These are phyloP conservation scores for Todus mexicanus DNA, from an alignment of 2,797 vertebrate genomes.

Conservation along the genomic window DNA sequence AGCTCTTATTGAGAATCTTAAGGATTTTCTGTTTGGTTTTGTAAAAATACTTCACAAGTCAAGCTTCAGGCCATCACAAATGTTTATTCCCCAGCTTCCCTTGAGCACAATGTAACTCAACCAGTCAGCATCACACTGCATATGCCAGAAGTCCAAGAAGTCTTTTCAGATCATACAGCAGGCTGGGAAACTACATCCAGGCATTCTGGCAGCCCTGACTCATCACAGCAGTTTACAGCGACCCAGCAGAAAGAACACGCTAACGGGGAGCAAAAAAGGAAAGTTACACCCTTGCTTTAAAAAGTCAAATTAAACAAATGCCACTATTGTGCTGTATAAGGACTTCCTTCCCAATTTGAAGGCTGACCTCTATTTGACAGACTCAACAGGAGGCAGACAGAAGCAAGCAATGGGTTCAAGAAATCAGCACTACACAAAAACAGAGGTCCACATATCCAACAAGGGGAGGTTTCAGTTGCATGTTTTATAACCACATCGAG, in stretches of 20 bases:
- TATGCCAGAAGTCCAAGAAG: background rate
- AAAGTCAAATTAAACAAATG: background rate
- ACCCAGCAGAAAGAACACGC: background rate
- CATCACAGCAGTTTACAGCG: fast-evolving
- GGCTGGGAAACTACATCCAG: background rate
- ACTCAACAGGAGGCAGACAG: background rate
- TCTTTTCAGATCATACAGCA: background rate
- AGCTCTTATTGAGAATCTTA: background rate
- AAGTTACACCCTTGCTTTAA: background rate
- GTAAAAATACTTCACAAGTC: background rate
- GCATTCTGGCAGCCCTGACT: background rate
- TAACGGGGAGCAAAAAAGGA: too few species aligned
- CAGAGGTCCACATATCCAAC: fast-evolving
- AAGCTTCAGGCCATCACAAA: background rate
- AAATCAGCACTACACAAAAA: fast-evolving
- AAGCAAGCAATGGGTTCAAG: background rate
- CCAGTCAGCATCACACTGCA: background rate
- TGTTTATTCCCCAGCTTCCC: background rate
- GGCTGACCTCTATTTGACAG: background rate
- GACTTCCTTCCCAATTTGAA: background rate
- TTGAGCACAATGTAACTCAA: background rate
- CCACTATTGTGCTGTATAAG: background rate
- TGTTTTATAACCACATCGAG: background rate
- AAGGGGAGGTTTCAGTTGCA: background rate
- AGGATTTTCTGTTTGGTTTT: background rate